Conservation (phyloP, 1,140 invertebrate genomes). For the Drosophila ambigua region DNA sequence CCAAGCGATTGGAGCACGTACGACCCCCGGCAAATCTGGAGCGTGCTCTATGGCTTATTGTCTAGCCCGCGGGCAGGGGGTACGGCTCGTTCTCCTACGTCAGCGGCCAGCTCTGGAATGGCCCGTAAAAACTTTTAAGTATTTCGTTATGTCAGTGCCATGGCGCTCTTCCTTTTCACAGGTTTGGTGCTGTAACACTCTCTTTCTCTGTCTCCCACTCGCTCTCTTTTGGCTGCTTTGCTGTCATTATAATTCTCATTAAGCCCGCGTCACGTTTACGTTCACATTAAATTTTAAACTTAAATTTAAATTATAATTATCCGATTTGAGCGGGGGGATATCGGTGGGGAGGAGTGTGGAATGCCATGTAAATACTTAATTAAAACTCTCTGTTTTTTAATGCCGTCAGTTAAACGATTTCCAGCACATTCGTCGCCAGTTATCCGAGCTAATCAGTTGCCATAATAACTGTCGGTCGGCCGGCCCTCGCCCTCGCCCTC, state of each 20-base stretch:
- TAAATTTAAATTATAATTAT: conserved; percentile 44
- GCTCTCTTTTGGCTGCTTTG: conserved; percentile 18
- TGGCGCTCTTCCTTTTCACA: neutral
- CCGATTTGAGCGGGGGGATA: conserved; percentile 1
- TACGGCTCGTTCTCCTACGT: conserved; percentile 12
- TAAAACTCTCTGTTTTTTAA: conserved; percentile 37
- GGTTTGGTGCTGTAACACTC: neutral
- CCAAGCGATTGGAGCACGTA: conserved; percentile 24
- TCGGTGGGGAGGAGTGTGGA: neutral
- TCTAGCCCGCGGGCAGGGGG: neutral
- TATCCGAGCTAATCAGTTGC: conserved; percentile 42
- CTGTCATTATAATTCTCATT: conserved; percentile 45
- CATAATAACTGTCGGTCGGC: conserved; percentile 3
- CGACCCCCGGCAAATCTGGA: conserved; percentile 20
- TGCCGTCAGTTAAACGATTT: conserved; percentile 24
- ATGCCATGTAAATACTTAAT: conserved; percentile 43
- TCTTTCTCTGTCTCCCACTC: neutral
- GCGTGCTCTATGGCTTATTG: conserved; percentile 36
- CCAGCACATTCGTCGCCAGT: conserved; percentile 11
- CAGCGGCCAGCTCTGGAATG: conserved; percentile 1
- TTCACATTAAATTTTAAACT: conserved; percentile 62
- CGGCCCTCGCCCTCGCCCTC: too few species aligned
- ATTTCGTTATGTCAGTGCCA: neutral
- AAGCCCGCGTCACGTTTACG: conserved; percentile 64
- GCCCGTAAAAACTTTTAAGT: neutral